Conservation (phyloP, 2,888 invertebrate genomes). For the Teleiodes luculella region DNA sequence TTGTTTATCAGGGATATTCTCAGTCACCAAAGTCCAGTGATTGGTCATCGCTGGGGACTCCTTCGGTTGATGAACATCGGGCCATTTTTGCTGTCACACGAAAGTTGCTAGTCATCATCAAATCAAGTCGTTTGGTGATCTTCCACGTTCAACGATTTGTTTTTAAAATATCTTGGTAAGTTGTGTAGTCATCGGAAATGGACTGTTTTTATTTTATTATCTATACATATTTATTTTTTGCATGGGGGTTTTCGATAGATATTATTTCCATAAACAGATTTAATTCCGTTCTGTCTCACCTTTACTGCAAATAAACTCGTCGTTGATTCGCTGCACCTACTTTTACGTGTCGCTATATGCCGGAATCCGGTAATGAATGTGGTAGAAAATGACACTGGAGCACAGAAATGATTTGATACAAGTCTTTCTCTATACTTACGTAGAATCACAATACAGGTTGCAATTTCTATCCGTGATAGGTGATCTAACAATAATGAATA, state of each 20-base stretch:
- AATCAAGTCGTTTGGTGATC: not conserved
- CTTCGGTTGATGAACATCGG: not conserved
- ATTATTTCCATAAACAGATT: constrained; percentile 12
- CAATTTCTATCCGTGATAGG: not conserved
- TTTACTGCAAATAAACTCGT: not conserved
- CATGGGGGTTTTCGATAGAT: constrained; percentile 41
- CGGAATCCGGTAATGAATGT: not conserved
- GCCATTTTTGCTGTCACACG: not conserved
- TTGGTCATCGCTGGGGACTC: not conserved
- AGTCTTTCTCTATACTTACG: not conserved
- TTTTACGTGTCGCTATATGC: not conserved
- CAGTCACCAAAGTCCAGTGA: not conserved
- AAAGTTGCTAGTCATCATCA: not conserved
- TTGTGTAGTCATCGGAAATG: constrained; percentile 42
- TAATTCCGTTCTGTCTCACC: not conserved
- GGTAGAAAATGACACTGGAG: not conserved
- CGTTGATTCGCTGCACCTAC: not conserved
- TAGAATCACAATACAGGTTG: not conserved
- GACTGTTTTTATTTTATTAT: constrained; percentile 38
- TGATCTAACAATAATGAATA: no score
- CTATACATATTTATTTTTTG: constrained; percentile 46
- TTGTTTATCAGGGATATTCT: not conserved
- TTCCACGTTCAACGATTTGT: constrained; percentile 25
- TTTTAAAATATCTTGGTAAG: constrained; percentile 40
- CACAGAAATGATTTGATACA: constrained; percentile 3